Conservation (phyloP, 2,888 invertebrate species). For the Andrena hattorfiana region DNA sequence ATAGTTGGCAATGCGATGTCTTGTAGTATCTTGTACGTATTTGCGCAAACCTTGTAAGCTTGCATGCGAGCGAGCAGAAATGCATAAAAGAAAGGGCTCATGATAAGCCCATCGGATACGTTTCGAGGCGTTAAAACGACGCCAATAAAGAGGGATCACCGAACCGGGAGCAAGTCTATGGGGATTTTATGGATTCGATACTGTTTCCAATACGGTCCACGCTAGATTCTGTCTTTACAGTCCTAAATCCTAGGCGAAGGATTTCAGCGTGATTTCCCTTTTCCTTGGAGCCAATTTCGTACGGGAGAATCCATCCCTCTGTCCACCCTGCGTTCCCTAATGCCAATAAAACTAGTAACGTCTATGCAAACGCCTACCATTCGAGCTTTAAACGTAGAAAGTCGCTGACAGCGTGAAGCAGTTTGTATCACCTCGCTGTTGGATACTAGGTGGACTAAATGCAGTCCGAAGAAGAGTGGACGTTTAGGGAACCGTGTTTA, state of each 20-base stretch:
- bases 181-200: slow-evolving; percentile 74
- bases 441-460: not conserved
- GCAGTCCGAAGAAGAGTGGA: not conserved
- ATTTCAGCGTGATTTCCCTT: slow-evolving; percentile 26
- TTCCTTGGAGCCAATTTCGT: slow-evolving; percentile 51
- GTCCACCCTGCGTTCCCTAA: not conserved
- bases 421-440: not conserved
- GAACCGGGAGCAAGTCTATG: slow-evolving; percentile 50
- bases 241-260: slow-evolving; percentile 47
- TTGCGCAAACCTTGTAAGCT: not conserved
- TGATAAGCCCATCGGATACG: not conserved
- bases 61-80: not conserved
- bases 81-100: not conserved
- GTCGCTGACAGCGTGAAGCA: not conserved
- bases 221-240: slow-evolving; percentile 36
- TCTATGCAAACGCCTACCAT: not conserved
- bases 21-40: not conserved
- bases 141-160: slow-evolving; percentile 74
- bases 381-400: not conserved
- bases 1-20: not conserved
- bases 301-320: not conserved
- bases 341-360: not conserved
- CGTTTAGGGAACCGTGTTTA: not conserved
- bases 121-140: slow-evolving; percentile 57
- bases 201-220: slow-evolving; percentile 64